phyloP scores from a whole-genome alignment of 2,888 invertebrate genomes.

The Sipha maydis region DNA sequence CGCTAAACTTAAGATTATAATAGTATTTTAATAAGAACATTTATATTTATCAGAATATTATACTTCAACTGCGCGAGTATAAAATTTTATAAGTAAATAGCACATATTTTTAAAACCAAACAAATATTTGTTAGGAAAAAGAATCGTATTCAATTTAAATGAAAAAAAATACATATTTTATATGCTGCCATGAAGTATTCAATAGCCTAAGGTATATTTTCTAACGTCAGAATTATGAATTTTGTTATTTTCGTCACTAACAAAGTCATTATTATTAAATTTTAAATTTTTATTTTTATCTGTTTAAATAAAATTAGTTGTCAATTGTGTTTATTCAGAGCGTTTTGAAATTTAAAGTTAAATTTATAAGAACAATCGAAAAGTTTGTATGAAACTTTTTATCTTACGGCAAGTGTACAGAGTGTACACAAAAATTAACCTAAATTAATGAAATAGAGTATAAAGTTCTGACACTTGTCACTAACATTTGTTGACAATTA shows the following conservation, averaged over 20 bases:
- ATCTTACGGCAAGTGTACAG: background rate
- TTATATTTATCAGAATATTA: too few relatives aligned
- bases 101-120: too few relatives aligned
- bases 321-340: slow-evolving; percentile 2
- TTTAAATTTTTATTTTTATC: background rate
- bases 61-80: too few relatives aligned
- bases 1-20: too few relatives aligned
- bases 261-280: background rate
- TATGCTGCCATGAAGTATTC: background rate
- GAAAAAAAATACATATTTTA: too few relatives aligned
- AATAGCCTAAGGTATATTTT: background rate
- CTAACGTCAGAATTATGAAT: background rate
- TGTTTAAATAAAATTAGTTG: background rate
- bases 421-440: slow-evolving; percentile 10
- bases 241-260: background rate
- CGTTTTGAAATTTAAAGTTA: background rate
- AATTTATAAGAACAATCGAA: slow-evolving; percentile 15
- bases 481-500: background rate
- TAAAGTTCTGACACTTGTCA: slow-evolving; percentile 12
- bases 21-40: too few relatives aligned
- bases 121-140: too few relatives aligned
- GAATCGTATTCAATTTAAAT: too few relatives aligned
- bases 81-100: too few relatives aligned
- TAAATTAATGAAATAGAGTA: background rate
- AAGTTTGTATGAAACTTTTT: background rate